Evolutionary conservation across 2,888 invertebrate species (phyloP).

Genomic region (Eristalis tenax): DNA sequence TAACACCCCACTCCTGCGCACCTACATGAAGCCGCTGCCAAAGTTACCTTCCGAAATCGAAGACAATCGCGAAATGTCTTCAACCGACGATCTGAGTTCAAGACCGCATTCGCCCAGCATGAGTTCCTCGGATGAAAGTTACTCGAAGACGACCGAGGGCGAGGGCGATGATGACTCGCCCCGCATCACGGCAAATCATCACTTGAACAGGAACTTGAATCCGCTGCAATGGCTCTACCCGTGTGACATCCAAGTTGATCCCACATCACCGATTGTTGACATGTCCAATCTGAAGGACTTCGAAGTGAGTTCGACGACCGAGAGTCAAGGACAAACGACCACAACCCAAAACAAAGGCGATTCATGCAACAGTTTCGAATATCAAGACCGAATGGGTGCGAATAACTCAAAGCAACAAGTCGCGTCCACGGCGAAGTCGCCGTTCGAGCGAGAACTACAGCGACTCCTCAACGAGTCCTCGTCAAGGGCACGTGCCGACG

Average conservation of each 20-base stretch:
- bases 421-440: conserved; percentile 83
- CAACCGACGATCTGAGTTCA: conserved; percentile 91
- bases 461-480: conserved; percentile 86
- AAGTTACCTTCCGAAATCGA: conserved; percentile 83
- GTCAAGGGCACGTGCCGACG: conserved; percentile 76
- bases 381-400: conserved; percentile 80
- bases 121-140: conserved; percentile 92
- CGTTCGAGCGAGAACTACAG: conserved; percentile 91
- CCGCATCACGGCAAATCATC: conserved; percentile 75
- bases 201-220: conserved; percentile 78
- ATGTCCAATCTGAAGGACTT: conserved; percentile 80
- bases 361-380: conserved; percentile 86
- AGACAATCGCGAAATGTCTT: conserved; percentile 83
- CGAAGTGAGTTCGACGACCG: conserved; percentile 81
- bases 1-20: conserved; percentile 78
- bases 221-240: conserved; percentile 85
- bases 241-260: conserved; percentile 84
- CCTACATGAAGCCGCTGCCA: conserved; percentile 84
- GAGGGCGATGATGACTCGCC: conserved; percentile 82
- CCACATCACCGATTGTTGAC: conserved; percentile 79
- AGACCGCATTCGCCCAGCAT: conserved; percentile 91
- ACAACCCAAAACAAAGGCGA: conserved; percentile 85
- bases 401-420: conserved; percentile 73
- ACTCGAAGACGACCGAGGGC: conserved; percentile 90
- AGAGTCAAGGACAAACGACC: conserved; percentile 83